Conservation (phyloP, 1,140 invertebrate species). For the Aphelenchoides fujianensis region DNA sequence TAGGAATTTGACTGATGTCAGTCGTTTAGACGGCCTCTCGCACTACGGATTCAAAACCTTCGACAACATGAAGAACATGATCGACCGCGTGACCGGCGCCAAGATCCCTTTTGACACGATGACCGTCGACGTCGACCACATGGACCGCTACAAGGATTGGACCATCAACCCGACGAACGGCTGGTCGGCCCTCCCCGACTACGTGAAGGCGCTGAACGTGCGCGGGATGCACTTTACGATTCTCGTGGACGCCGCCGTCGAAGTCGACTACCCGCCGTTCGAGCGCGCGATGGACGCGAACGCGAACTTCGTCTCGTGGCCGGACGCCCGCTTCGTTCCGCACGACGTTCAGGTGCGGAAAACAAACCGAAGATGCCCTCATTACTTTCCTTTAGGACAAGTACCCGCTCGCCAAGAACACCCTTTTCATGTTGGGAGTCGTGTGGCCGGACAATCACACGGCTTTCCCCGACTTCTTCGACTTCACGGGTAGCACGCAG, state of each 20-base stretch:
- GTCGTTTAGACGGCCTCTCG: constrained; percentile 67
- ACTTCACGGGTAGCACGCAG: constrained; percentile 29
- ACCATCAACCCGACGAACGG: constrained; percentile 70
- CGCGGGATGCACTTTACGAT: background rate
- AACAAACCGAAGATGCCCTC: too few relatives aligned
- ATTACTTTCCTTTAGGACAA: constrained; percentile 23
- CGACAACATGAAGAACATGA: constrained; percentile 68
- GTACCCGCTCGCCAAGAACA: constrained; percentile 14
- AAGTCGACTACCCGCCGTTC: constrained; percentile 30
- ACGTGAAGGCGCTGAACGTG: constrained; percentile 72
- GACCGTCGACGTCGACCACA: constrained; percentile 73
- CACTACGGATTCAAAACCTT: constrained; percentile 73
- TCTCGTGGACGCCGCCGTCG: constrained; percentile 32
- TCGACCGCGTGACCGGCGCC: constrained; percentile 55
- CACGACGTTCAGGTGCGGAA: constrained; percentile 21
- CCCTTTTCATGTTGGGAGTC: constrained; percentile 31
- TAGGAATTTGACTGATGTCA: constrained; percentile 64
- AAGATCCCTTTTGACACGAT: constrained; percentile 57
- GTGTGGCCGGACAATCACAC: constrained; percentile 61
- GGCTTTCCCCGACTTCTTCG: constrained; percentile 61
- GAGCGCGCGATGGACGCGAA: constrained; percentile 31
- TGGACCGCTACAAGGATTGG: constrained; percentile 78
- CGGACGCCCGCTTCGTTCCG: background rate
- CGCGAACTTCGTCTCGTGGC: constrained; percentile 31
- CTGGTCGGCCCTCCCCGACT: constrained; percentile 72